Percentiles rank a stretch among this genome's conserved stretches.
Conservation (phyloP, 1,140 invertebrate species). For the Drosophila melanogaster region Release_6_plus_ISO1_MT NT_033777.3:25825001-25825500, state of each 20-base stretch:
- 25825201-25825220: constrained; percentile 56
- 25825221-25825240: constrained; percentile 58
- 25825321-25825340: constrained; percentile 40
- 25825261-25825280: constrained; percentile 46
- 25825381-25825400: constrained; percentile 47
- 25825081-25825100: constrained; percentile 47
- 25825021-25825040: constrained; percentile 12
- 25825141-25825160: constrained; percentile 41
- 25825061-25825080: constrained; percentile 57
- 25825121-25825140: constrained; percentile 43
- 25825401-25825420: constrained; percentile 56
- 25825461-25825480: constrained; percentile 54
- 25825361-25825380: neutral
- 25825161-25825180: constrained; percentile 71
- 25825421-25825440: constrained; percentile 52
- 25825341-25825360: constrained; percentile 7
- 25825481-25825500: constrained; percentile 4
- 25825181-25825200: constrained; percentile 42
- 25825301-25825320: constrained; percentile 42
- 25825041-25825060: constrained; percentile 68
- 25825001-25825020: constrained; percentile 36
- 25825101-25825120: constrained; percentile 63
- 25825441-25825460: constrained; percentile 47
- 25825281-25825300: constrained; percentile 47
- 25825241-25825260: constrained; percentile 9